Evolutionary conservation across 2,888 invertebrate genomes (phyloP).

Genomic region (Eristalinus sepulchralis): DNA sequence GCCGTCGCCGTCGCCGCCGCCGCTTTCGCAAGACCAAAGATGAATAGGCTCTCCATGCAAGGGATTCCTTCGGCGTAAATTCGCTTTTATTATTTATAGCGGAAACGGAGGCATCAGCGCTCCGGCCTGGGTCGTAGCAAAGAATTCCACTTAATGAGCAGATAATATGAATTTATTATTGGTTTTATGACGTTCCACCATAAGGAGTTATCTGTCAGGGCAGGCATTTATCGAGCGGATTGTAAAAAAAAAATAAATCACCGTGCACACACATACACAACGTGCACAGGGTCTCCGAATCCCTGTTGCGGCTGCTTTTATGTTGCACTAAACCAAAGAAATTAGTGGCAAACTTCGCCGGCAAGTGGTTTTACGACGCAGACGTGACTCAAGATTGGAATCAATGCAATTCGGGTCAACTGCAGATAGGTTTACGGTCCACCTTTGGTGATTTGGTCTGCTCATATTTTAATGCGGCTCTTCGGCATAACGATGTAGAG

Average conservation of each 20-base stretch:
- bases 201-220: slow-evolving; percentile 59
- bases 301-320: slow-evolving; percentile 48
- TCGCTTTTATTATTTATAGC: slow-evolving; percentile 64
- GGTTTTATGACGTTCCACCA: slow-evolving; percentile 65
- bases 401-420: slow-evolving; percentile 58
- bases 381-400: slow-evolving; percentile 57
- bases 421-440: slow-evolving; percentile 52
- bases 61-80: slow-evolving; percentile 49
- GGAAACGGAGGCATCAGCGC: slow-evolving; percentile 47
- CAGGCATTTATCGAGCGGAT: slow-evolving; percentile 51
- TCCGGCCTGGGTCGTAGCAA: neutral
- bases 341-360: slow-evolving; percentile 57
- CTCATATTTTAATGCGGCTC: slow-evolving; percentile 42
- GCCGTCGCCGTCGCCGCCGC: slow-evolving; percentile 17
- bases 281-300: neutral
- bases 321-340: slow-evolving; percentile 60
- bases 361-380: slow-evolving; percentile 53
- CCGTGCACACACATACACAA: neutral
- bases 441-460: slow-evolving; percentile 46
- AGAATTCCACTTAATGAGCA: slow-evolving; percentile 69
- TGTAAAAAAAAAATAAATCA: slow-evolving; percentile 57
- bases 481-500: slow-evolving; percentile 7
- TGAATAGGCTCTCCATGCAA: slow-evolving; percentile 64
- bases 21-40: slow-evolving; percentile 22
- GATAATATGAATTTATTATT: slow-evolving; percentile 72